phyloP scores from a whole-genome alignment of 92 coral and sea anemone species.

The Palythoa grandis region DNA sequence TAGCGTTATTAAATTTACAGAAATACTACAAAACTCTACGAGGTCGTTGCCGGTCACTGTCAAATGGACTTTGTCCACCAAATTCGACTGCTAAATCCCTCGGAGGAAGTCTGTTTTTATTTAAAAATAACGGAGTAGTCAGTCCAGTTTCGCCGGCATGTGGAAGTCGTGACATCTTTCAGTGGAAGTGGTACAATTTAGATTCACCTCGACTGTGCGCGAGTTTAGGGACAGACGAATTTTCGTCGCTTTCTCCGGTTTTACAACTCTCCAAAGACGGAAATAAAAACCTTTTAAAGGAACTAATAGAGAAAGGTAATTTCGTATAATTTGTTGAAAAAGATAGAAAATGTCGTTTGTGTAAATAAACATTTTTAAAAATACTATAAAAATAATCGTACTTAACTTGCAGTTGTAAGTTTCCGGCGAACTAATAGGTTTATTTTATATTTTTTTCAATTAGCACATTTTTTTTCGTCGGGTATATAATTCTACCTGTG shows the following conservation, averaged over 20 bases:
- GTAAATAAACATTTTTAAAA: not conserved
- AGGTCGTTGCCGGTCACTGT: conserved; percentile 67
- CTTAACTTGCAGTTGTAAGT: not conserved
- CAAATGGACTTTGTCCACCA: conserved; percentile 55
- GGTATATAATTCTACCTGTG: not conserved
- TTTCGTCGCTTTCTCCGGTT: conserved; percentile 74
- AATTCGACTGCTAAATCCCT: conserved; percentile 53
- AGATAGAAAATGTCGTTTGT: not conserved
- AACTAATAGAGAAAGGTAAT: conserved; percentile 72
- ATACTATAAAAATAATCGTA: not conserved
- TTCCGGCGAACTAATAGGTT: not conserved
- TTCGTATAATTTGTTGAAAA: not conserved
- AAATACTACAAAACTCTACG: conserved; percentile 87
- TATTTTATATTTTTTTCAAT: not conserved
- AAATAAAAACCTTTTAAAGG: conserved; percentile 61
- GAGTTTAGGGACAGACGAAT: conserved; percentile 81
- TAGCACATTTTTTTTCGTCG: not conserved
- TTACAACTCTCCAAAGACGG: conserved; percentile 80
- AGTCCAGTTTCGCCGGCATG: conserved; percentile 92
- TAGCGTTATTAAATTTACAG: conserved; percentile 83
- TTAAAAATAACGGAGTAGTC: conserved; percentile 70
- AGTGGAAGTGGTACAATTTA: conserved; percentile 89
- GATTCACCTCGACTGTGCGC: conserved; percentile 85
- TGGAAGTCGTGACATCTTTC: conserved; percentile 75
- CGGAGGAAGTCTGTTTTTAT: conserved; percentile 73